These are phyloP conservation scores for Troides oblongomaculatus DNA, from an alignment of 2,888 invertebrate genomes.

Conservation along the genomic window DNA sequence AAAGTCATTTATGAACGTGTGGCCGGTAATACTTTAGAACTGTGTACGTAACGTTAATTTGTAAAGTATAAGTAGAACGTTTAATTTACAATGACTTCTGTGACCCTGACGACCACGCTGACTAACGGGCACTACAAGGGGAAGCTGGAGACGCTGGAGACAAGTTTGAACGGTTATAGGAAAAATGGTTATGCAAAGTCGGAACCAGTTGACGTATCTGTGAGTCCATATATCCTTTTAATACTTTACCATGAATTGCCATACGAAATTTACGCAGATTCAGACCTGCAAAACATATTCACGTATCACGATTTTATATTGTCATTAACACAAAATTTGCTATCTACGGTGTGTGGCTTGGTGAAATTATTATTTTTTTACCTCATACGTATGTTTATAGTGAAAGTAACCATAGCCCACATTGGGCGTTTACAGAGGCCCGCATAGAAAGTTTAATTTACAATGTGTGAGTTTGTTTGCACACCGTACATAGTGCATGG, in stretches of 20 bases:
- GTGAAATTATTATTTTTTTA: conserved; percentile 12
- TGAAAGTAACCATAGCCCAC: conserved; percentile 31
- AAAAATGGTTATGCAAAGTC: conserved; percentile 66
- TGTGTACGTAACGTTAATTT: conserved; percentile 31
- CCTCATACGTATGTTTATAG: conserved; percentile 21
- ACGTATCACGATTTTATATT: too few relatives aligned
- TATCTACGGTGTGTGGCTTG: not conserved
- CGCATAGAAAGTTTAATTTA: conserved; percentile 32
- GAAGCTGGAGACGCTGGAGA: conserved; percentile 62
- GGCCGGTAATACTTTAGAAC: conserved; percentile 31
- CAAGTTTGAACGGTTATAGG: conserved; percentile 60
- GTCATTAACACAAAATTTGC: too few relatives aligned
- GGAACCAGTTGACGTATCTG: conserved; percentile 50
- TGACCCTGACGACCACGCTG: conserved; percentile 67
- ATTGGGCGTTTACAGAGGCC: conserved; percentile 23
- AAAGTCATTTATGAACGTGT: conserved; percentile 33
- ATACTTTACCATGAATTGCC: too few relatives aligned
- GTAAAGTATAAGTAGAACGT: conserved; percentile 31
- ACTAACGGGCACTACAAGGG: conserved; percentile 64
- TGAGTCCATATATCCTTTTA: conserved; percentile 44
- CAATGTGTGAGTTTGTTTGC: conserved; percentile 19
- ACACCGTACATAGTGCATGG: conserved; percentile 11
- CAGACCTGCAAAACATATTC: too few relatives aligned
- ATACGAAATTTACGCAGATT: too few relatives aligned
- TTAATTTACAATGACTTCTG: conserved; percentile 60